phyloP scores from a whole-genome alignment of 2,113 vertebrate species.

The human region GRCh38 chr14:38685501-38686000 shows the following conservation, averaged over 20 bases:
- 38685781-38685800: too few species aligned
- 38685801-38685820: too few species aligned
- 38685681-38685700: not conserved
- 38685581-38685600: not conserved
- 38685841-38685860: too few species aligned
- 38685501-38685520: not conserved
- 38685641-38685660: not conserved
- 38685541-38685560: constrained; percentile 21
- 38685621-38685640: not conserved
- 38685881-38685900: too few species aligned
- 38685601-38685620: not conserved
- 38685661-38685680: not conserved
- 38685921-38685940: too few species aligned
- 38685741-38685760: not conserved
- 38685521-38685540: not conserved
- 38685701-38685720: not conserved
- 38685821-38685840: too few species aligned
- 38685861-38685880: too few species aligned
- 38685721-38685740: not conserved
- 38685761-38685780: not conserved
- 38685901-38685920: too few species aligned
- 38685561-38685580: not conserved
- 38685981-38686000: too few species aligned
- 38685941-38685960: too few species aligned
- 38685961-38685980: too few species aligned